Conservation (phyloP, 2,888 invertebrate species). For the Calliphora vomitoria region DNA sequence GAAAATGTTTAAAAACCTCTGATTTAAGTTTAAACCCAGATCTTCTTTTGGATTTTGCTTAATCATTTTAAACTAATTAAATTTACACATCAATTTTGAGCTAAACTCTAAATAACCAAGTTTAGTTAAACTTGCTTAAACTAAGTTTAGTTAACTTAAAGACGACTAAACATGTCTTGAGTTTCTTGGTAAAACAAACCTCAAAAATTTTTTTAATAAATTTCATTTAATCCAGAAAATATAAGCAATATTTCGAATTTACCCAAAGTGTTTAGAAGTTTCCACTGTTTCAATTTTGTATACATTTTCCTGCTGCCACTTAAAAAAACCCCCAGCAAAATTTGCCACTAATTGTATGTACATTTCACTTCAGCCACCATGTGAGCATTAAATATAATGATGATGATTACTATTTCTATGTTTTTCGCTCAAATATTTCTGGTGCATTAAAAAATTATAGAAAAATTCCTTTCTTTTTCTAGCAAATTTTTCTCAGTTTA, state of each 20-base stretch:
- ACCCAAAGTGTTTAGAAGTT: too few relatives aligned
- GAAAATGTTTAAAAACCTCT: too few relatives aligned
- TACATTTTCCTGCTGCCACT: too few relatives aligned
- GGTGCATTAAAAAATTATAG: background rate
- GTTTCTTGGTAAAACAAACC: too few relatives aligned
- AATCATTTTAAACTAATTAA: background rate
- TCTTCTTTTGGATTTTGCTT: too few relatives aligned
- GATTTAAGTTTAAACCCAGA: too few relatives aligned
- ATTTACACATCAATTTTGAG: background rate
- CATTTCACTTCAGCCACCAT: background rate
- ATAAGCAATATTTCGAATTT: too few relatives aligned
- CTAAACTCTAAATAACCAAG: background rate
- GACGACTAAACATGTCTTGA: too few relatives aligned
- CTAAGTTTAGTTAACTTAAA: background rate
- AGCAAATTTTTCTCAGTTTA: background rate
- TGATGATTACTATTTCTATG: background rate
- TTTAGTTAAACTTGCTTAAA: constrained; percentile 2
- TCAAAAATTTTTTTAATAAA: too few relatives aligned
- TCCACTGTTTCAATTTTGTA: background rate
- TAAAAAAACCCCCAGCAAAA: too few relatives aligned
- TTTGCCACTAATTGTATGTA: background rate
- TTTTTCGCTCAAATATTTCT: background rate
- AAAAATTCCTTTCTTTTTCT: background rate
- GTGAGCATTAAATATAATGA: constrained; percentile 4
- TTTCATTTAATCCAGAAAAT: too few relatives aligned